phyloP scores from a whole-genome alignment of 2,888 invertebrate genomes.

The Thecocarcelia acutangulata region DNA sequence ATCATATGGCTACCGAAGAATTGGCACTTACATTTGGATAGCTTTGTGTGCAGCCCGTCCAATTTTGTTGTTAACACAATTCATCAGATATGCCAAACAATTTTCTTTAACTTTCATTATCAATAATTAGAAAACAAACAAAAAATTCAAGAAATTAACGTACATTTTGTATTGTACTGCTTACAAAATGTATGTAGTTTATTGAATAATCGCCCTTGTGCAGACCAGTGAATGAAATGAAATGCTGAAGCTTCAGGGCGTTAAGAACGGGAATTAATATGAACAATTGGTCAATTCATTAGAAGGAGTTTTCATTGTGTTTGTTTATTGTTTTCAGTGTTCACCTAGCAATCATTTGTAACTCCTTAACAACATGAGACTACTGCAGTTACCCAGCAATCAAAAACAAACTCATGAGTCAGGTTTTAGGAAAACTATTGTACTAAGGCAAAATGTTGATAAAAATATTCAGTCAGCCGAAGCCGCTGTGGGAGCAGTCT shows the following conservation, averaged over 20 bases:
- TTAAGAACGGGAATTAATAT: background rate
- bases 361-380: background rate
- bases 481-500: no score
- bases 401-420: background rate
- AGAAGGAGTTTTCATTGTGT: conserved; percentile 34
- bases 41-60: no score
- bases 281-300: conserved; percentile 45
- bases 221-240: background rate
- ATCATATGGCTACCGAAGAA: background rate
- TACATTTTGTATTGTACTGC: conserved; percentile 13
- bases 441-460: no score
- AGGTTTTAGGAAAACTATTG: no score
- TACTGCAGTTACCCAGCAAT: background rate
- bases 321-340: conserved; percentile 19
- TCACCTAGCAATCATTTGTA: conserved; percentile 3
- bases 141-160: background rate
- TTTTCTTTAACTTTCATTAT: conserved; percentile 34
- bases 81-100: conserved; percentile 23
- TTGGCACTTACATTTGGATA: background rate
- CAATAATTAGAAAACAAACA: conserved; percentile 15
- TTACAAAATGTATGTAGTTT: conserved; percentile 34
- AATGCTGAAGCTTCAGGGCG: background rate
- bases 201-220: conserved; percentile 2
- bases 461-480: no score
- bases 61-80: background rate